Evolutionary conservation across 1,140 invertebrate species (phyloP), one percentile per base, ranked within the genome.

Genomic region (Macrobrachium rosenbergii): DNA sequence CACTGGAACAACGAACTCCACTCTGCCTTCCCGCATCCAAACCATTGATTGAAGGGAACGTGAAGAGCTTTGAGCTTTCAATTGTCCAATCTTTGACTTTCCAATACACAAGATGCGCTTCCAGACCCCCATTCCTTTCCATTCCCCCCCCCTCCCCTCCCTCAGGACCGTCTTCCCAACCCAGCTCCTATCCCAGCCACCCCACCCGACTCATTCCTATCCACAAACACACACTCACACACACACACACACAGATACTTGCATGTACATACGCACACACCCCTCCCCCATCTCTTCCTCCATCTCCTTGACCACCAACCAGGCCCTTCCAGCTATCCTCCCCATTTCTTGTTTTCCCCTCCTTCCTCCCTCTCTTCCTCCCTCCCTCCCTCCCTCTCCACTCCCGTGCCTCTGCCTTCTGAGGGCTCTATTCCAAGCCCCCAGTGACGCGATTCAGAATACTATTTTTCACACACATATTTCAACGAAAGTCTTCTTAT

Each of bases 31-130:
- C 52, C 52, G 52, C 52, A 52, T 52, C 52, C 52, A 52, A 52
- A 52, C 52, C 52, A 52, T 52, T 52, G 52, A 52, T 52, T 52
- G 52, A 52, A 52, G 52, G 52, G 52, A 52, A 52, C 52, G 79
- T 81, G 79, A 64, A 63, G 63, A n/a, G 21, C 58, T 63, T 43
- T 81, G 59, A 62, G 79, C 28, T 21, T 64, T 81, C 78, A 81
- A 81, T 81, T 81, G 78, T 81, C 52, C 78, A 64, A 81, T 81
- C 60, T 60, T 45, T 64, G 78, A 62, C 78, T 81, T 43, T 23
- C 62, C 60, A 19, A 64, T 43, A 81, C 43, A 45, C 78, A 81
- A 81, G 78, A 63, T 81, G 78, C 37, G 77, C 77, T 64, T 58
- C 60, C n/a, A 43, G 37, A 63, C 23, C 28, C 52, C 52, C 52